Percentiles rank a stretch among this genome's conserved stretches.
Evolutionary conservation across 2,888 invertebrate species (phyloP).

Genomic region (Tetragnatha montana): DNA sequence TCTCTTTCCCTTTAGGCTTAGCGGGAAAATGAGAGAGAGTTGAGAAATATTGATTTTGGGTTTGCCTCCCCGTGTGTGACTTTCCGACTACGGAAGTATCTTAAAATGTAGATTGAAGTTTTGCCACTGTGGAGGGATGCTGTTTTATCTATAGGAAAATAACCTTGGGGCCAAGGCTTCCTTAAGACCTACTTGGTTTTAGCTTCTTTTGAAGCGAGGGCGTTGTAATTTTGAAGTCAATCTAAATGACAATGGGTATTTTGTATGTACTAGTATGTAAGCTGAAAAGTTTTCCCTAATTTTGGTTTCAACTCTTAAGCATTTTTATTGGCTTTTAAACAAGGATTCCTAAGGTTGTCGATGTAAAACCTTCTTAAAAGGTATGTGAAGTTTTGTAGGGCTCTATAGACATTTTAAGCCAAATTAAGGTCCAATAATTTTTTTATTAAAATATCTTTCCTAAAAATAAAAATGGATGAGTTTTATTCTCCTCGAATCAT

Average conservation of each 20-base stretch:
- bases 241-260: background rate
- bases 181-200: background rate
- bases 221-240: background rate
- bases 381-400: too few species aligned
- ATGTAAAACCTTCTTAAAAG: too few species aligned
- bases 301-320: too few species aligned
- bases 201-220: background rate
- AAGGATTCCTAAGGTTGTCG: too few species aligned
- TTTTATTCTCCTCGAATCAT: too few species aligned
- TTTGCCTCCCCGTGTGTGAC: background rate
- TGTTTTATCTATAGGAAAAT: background rate
- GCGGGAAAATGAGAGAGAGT: background rate
- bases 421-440: too few species aligned
- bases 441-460: too few species aligned
- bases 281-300: too few species aligned
- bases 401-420: too few species aligned
- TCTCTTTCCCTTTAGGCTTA: slow-evolving; percentile 1
- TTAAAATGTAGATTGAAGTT: background rate
- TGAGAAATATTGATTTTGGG: background rate
- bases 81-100: background rate
- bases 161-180: background rate
- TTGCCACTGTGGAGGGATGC: background rate
- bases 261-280: background rate
- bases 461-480: too few species aligned
- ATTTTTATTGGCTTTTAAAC: too few species aligned